A percentile compares a stretch with the other conserved stretches of the same genome.
These are phyloP conservation scores for Montifringilla adamsi DNA, from an alignment of 2,113 vertebrate species.

Conservation along the genomic window DNA sequence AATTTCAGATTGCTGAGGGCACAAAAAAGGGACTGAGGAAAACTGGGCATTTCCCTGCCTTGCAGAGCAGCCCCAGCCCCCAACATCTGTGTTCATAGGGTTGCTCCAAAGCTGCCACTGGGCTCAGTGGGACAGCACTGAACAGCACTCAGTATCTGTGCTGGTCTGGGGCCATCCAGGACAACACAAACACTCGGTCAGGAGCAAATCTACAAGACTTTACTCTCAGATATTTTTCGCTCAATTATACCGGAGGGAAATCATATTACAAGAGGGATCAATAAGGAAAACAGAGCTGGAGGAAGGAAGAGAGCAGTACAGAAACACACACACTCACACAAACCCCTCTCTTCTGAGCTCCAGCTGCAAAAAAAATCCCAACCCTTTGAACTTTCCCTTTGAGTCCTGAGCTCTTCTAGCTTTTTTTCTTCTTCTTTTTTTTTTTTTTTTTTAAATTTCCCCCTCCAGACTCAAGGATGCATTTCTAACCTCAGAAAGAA, in stretches of 20 bases:
- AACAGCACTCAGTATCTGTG: not conserved
- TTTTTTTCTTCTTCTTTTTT: not conserved
- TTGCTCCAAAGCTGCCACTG: not conserved
- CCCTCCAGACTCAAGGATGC: not conserved
- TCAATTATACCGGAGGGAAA: not conserved
- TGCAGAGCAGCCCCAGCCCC: not conserved
- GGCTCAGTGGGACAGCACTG: not conserved
- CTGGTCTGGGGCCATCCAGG: not conserved
- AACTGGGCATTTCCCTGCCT: not conserved
- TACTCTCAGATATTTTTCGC: not conserved
- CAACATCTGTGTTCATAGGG: rapidly evolving
- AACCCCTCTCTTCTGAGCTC: not conserved
- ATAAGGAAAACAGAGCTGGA: not conserved
- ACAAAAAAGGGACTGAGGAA: not conserved
- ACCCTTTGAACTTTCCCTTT: slow-evolving; percentile 5
- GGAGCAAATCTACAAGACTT: not conserved
- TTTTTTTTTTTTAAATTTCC: not conserved
- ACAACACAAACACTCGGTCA: not conserved
- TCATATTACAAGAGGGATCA: not conserved
- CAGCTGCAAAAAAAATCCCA: not conserved
- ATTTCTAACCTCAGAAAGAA: slow-evolving; percentile 32
- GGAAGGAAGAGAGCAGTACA: not conserved
- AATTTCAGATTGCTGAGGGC: not conserved
- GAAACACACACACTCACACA: rapidly evolving
- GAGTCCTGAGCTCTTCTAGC: not conserved